These are phyloP conservation scores for Progne subis DNA, from an alignment of 2,113 vertebrate species.

Conservation along the genomic window DNA sequence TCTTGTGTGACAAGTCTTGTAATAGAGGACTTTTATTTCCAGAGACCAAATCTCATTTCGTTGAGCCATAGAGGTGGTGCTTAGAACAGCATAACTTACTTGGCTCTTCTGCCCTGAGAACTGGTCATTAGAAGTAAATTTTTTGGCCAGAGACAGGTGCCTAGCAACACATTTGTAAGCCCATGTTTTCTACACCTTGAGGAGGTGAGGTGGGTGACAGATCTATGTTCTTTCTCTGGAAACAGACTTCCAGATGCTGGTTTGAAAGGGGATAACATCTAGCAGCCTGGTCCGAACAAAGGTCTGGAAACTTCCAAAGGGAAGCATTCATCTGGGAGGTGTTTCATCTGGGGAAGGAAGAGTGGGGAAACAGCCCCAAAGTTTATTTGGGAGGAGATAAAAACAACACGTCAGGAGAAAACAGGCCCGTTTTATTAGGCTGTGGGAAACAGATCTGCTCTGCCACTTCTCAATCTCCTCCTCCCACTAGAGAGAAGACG, in stretches of 20 bases:
- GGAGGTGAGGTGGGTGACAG: background rate
- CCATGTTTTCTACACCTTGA: background rate
- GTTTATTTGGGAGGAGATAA: background rate
- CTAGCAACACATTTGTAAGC: background rate
- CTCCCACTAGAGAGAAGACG: conserved; percentile 80
- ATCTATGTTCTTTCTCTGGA: background rate
- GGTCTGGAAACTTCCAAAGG: background rate
- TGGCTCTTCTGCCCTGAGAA: background rate
- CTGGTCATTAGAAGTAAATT: background rate
- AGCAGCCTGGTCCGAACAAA: background rate
- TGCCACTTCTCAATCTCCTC: conserved; percentile 1
- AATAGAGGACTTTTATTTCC: background rate
- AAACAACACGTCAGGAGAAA: background rate
- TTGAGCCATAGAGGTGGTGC: background rate
- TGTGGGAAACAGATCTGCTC: background rate
- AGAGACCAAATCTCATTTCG: background rate
- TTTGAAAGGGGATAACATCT: background rate
- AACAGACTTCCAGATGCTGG: background rate
- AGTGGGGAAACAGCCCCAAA: background rate
- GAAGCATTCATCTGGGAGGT: background rate
- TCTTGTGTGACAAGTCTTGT: background rate
- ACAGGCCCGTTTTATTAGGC: background rate
- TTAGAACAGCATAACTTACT: background rate
- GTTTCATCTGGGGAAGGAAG: background rate
- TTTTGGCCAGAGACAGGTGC: background rate